These are phyloP conservation scores for Gymnarchus niloticus DNA, from an alignment of 2,113 vertebrate genomes.

Conservation along the genomic window DNA sequence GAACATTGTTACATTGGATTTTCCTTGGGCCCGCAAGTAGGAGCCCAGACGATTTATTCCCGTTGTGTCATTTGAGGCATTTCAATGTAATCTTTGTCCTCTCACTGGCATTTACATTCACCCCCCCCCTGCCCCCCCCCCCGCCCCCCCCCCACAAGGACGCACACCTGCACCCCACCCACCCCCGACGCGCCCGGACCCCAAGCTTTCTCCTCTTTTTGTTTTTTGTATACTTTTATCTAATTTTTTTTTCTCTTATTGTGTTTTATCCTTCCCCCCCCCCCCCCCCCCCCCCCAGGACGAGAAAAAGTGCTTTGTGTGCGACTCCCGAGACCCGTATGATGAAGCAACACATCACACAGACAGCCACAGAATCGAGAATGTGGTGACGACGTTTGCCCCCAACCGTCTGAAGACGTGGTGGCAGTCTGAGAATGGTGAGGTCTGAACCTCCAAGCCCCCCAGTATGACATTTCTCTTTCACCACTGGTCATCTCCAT, in stretches of 20 bases:
- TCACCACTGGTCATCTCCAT: constrained; percentile 38
- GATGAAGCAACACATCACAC: constrained; percentile 60
- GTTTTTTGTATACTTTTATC: neutral
- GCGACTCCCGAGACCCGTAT: constrained; percentile 71
- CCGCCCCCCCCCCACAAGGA: too few species aligned
- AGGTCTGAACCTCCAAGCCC: constrained; percentile 35
- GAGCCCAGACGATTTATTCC: neutral
- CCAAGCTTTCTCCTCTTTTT: too few species aligned
- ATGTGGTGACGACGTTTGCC: constrained; percentile 87
- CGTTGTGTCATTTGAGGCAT: constrained; percentile 10
- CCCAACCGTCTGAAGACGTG: constrained; percentile 92
- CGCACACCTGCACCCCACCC: too few species aligned
- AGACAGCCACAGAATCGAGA: constrained; percentile 82
- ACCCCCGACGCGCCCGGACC: too few species aligned
- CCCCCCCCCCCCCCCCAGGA: constrained; percentile 63
- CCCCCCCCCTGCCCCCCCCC: neutral
- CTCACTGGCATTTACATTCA: constrained; percentile 30
- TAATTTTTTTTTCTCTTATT: neutral
- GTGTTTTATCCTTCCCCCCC: constrained; percentile 11
- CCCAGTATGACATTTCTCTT: constrained; percentile 5
- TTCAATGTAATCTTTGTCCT: constrained; percentile 22
- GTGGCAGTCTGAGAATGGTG: constrained; percentile 98
- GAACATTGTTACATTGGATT: neutral
- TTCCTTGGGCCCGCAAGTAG: neutral
- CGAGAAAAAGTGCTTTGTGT: constrained; percentile 95